Percentiles rank a stretch among this genome's conserved stretches.
phyloP scores from a whole-genome alignment of 92 coral and sea anemone genomes.

The Phenganax stokvisi region DNA sequence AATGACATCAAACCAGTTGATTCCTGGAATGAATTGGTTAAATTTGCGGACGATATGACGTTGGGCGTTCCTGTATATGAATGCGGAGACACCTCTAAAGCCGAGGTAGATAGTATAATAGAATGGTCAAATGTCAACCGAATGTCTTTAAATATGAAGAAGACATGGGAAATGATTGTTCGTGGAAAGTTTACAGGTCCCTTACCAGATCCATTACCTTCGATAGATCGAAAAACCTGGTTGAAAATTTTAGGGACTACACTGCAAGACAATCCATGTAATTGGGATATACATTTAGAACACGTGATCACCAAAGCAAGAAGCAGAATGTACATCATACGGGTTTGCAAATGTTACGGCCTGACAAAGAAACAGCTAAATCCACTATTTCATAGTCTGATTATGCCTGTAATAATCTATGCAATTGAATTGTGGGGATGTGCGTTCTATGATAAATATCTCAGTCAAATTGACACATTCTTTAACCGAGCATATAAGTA shows the following conservation, averaged over 20 bases:
- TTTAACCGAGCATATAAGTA: slow-evolving; percentile 29
- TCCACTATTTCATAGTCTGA: slow-evolving; percentile 38
- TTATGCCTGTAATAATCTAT: slow-evolving; percentile 44
- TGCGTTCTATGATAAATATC: slow-evolving; percentile 36
- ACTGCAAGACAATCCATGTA: slow-evolving; percentile 34
- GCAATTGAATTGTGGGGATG: slow-evolving; percentile 40
- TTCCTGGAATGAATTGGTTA: neutral
- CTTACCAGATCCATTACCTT: slow-evolving; percentile 23
- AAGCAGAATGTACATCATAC: slow-evolving; percentile 34
- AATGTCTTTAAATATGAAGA: slow-evolving; percentile 37
- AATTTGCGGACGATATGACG: neutral
- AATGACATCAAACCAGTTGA: neutral
- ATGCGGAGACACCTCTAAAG: neutral
- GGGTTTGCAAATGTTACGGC: slow-evolving; percentile 52
- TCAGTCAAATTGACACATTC: slow-evolving; percentile 45
- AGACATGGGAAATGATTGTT: slow-evolving; percentile 41
- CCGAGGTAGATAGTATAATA: neutral
- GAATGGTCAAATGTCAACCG: neutral
- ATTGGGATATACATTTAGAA: slow-evolving; percentile 35
- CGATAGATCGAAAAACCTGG: slow-evolving; percentile 35
- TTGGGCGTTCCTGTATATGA: neutral
- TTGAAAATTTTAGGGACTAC: slow-evolving; percentile 42
- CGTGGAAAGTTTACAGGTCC: slow-evolving; percentile 34
- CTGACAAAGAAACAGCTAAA: slow-evolving; percentile 38
- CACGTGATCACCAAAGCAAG: too few relatives aligned